Evolutionary conservation across 2,113 vertebrate genomes (phyloP).

Genomic region (Regulus satrapa): DNA sequence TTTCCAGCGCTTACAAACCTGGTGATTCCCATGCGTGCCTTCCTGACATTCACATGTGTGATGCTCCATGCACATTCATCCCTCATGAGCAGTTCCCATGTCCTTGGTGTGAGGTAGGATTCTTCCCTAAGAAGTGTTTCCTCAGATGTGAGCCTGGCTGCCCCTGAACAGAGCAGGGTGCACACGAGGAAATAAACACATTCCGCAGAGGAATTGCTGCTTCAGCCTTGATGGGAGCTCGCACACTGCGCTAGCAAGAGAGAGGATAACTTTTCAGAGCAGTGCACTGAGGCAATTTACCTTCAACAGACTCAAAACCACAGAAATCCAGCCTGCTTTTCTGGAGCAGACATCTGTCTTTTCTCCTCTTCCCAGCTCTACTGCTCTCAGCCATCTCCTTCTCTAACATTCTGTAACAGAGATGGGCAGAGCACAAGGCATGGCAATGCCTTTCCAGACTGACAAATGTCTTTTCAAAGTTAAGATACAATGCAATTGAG

Average conservation of each 20-base stretch:
- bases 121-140: background rate
- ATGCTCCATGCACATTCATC: background rate
- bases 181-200: background rate
- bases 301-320: background rate
- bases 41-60: background rate
- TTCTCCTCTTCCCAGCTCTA: background rate
- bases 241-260: background rate
- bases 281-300: background rate
- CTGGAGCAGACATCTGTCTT: background rate
- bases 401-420: background rate
- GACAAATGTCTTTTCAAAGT: background rate
- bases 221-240: background rate
- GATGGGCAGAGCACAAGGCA: background rate
- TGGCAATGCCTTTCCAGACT: background rate
- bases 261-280: background rate
- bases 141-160: background rate
- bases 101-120: background rate
- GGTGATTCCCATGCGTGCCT: background rate
- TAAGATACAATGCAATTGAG: background rate
- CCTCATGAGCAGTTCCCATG: background rate
- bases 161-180: background rate
- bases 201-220: background rate
- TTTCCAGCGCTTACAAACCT: background rate
- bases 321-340: background rate
- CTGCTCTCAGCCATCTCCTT: background rate